These are phyloP conservation scores for Apteryx owenii DNA, from an alignment of 2,113 vertebrate species.

Conservation along the genomic window DNA sequence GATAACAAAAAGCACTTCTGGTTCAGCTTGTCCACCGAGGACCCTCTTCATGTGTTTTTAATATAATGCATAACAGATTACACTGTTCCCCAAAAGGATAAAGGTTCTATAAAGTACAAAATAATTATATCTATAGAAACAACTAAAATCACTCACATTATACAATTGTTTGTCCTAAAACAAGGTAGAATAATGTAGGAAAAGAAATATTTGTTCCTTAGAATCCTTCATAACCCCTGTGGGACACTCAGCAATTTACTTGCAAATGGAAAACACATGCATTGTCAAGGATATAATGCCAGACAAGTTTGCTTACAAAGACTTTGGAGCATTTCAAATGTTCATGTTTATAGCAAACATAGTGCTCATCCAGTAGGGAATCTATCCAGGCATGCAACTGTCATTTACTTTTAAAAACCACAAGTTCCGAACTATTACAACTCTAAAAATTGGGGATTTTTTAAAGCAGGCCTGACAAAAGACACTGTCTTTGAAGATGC, in stretches of 20 bases:
- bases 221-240: slow-evolving; percentile 45
- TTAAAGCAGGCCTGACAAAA: not conserved
- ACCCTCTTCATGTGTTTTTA: slow-evolving; percentile 56
- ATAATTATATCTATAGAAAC: slow-evolving; percentile 68
- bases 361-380: slow-evolving; percentile 29
- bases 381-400: slow-evolving; percentile 36
- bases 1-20: slow-evolving; percentile 41
- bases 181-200: slow-evolving; percentile 26
- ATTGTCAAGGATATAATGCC: slow-evolving; percentile 36
- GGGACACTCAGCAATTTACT: slow-evolving; percentile 52
- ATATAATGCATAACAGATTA: slow-evolving; percentile 50
- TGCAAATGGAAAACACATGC: slow-evolving; percentile 62
- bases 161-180: not conserved
- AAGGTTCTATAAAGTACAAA: slow-evolving; percentile 60
- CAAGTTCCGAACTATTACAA: not conserved
- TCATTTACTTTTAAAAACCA: not conserved
- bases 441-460: not conserved
- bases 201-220: slow-evolving; percentile 42
- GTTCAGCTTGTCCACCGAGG: slow-evolving; percentile 19
- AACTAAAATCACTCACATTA: slow-evolving; percentile 43
- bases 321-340: slow-evolving; percentile 51
- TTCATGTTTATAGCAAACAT: slow-evolving; percentile 48
- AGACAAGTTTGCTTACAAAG: slow-evolving; percentile 68
- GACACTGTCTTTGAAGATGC: not conserved
- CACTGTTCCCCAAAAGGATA: slow-evolving; percentile 38